phyloP scores from a whole-genome alignment of 2,888 invertebrate genomes.

The Gastrophysa polygoni region DNA sequence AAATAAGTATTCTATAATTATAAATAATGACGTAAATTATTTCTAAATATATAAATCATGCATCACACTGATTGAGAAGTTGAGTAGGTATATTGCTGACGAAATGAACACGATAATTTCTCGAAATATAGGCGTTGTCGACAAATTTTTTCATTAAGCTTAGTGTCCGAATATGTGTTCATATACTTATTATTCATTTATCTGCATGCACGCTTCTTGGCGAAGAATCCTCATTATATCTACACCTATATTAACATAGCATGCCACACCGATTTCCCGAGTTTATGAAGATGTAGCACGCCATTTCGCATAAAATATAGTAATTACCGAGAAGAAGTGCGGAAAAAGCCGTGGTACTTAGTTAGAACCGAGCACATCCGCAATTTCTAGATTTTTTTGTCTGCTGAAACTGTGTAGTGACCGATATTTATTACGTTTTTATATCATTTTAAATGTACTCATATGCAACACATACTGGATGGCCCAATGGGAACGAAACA shows the following conservation, averaged over 20 bases:
- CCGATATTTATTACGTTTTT: too few relatives aligned
- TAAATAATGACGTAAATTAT: background rate
- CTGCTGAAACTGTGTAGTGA: too few relatives aligned
- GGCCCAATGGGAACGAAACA: too few relatives aligned
- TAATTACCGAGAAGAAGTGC: background rate
- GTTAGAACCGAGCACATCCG: background rate
- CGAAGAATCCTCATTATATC: too few relatives aligned
- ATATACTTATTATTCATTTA: background rate
- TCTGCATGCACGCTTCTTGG: background rate
- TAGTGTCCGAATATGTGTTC: background rate
- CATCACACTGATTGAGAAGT: constrained; percentile 1
- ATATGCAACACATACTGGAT: too few relatives aligned
- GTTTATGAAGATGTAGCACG: background rate
- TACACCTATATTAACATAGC: background rate
- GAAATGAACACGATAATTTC: background rate
- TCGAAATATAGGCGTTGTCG: background rate
- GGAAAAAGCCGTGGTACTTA: background rate
- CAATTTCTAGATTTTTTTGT: background rate
- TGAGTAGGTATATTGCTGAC: constrained; percentile 8
- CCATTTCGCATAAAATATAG: background rate
- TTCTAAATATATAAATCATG: background rate
- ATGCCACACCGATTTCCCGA: background rate
- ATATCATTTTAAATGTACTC: too few relatives aligned
- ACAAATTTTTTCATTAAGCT: background rate
- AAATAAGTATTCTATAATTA: constrained; percentile 4